Base-by-base conservation (phyloP, 2,888 invertebrate genomes). In the Ecdyonurus torrentis region DNA sequence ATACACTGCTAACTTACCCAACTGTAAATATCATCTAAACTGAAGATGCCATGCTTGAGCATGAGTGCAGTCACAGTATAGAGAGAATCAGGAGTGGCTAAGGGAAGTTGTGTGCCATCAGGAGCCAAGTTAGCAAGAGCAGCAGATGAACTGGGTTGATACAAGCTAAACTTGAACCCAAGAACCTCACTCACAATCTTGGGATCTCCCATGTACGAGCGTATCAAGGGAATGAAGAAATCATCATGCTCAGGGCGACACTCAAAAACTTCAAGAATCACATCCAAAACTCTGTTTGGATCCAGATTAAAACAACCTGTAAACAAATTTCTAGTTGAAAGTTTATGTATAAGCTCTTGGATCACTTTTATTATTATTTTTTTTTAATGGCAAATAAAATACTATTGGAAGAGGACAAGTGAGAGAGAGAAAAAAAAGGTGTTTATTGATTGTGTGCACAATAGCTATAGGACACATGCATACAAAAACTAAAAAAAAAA, bases 291-390 rank as follows among this genome's bases (percentile, higher is more conserved):
- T 71, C 98, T 81, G 75, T 99, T 99, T 2, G 99, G 99, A 77
- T 99, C 99, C 73, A 99, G 82, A 78, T 98, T 98, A 74, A 99
- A 99, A 75, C 96, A 97, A 71, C 99, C 97, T 92, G 74, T 59
- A 78, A 79, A 63, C 63, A 66, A 55, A 66, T n/a, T n/a, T n/a
- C n/a, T n/a, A n/a, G n/a, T n/a, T n/a, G n/a, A n/a, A n/a, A n/a
- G n/a, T n/a, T n/a, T n/a, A n/a, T n/a, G n/a, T n/a, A n/a, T n/a
- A n/a, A n/a, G n/a, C n/a, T n/a, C n/a, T n/a, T n/a, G n/a, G n/a
- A n/a, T n/a, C n/a, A n/a, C n/a, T n/a, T n/a, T n/a, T n/a, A n/a
- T n/a, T n/a, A n/a, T n/a, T n/a, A n/a, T n/a, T n/a, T n/a, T n/a
- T n/a, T n/a, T n/a, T n/a, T n/a, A n/a, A n/a, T n/a, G n/a, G n/a